Conservation (phyloP, 2,113 vertebrate genomes). For the Struthidea cinerea region DNA sequence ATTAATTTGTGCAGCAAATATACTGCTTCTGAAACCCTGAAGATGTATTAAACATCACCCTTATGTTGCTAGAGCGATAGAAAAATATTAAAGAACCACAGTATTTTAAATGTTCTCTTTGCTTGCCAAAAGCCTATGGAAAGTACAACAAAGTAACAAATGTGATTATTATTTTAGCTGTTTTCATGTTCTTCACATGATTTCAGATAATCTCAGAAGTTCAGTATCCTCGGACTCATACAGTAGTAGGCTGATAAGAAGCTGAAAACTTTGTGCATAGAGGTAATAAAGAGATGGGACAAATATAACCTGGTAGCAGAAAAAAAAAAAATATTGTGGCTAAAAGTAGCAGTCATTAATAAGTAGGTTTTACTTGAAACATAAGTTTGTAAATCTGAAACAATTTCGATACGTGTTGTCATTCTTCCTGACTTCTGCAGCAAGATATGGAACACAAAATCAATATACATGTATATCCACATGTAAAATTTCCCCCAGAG, state of each 20-base stretch:
- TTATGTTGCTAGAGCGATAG: not conserved
- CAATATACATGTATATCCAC: not conserved
- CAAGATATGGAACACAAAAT: not conserved
- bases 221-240: not conserved
- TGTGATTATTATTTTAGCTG: not conserved
- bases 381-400: not conserved
- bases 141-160: not conserved
- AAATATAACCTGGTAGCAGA: not conserved
- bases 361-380: not conserved
- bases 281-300: not conserved
- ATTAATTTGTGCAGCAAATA: not conserved
- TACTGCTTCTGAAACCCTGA: not conserved
- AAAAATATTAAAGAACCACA: not conserved
- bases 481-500: not conserved
- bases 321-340: not conserved
- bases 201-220: not conserved
- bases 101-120: not conserved
- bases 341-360: not conserved
- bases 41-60: not conserved
- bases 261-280: not conserved
- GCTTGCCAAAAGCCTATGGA: not conserved
- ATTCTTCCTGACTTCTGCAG: not conserved
- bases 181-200: not conserved
- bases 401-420: fast-evolving
- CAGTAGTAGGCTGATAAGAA: not conserved